Evolutionary conservation across 2,888 invertebrate species (phyloP).

Genomic region (Anorthoa munda): DNA sequence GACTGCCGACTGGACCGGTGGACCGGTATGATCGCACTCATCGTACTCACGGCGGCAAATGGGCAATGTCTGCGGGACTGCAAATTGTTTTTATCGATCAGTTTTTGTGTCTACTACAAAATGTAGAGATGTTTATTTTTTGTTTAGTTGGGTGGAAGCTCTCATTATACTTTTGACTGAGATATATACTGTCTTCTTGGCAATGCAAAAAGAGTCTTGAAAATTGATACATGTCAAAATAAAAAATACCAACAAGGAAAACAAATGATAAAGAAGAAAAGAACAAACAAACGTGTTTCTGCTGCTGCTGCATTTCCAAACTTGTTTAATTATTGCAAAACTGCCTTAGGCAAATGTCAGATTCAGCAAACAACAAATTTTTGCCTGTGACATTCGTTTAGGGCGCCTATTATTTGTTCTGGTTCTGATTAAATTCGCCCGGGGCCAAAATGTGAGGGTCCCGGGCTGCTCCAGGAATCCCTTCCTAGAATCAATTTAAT

Average conservation of each 20-base stretch:
- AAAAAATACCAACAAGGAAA: neutral
- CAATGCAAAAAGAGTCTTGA: neutral
- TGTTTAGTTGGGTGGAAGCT: neutral
- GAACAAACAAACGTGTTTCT: neutral
- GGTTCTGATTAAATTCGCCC: constrained; percentile 38
- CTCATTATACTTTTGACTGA: neutral
- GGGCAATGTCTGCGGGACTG: constrained; percentile 28
- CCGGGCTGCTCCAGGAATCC: neutral
- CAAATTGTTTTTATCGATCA: constrained; percentile 56
- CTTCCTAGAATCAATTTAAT: constrained; percentile 28
- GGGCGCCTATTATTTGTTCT: constrained; percentile 24
- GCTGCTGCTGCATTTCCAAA: neutral
- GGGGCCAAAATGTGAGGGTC: constrained; percentile 27
- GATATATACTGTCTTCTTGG: neutral
- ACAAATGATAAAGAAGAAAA: neutral
- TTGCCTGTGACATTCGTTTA: constrained; percentile 16
- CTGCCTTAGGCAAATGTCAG: constrained; percentile 5
- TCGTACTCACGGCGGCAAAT: constrained; percentile 7
- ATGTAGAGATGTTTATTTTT: constrained; percentile 3
- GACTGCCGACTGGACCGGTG: too few species aligned
- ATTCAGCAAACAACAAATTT: neutral
- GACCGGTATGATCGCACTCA: constrained; percentile 15
- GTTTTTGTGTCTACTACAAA: constrained; percentile 19
- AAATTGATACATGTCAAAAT: neutral
- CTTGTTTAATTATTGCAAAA: neutral